Evolutionary conservation across 2,888 invertebrate species (phyloP).

Genomic region (Idaea biselata): DNA sequence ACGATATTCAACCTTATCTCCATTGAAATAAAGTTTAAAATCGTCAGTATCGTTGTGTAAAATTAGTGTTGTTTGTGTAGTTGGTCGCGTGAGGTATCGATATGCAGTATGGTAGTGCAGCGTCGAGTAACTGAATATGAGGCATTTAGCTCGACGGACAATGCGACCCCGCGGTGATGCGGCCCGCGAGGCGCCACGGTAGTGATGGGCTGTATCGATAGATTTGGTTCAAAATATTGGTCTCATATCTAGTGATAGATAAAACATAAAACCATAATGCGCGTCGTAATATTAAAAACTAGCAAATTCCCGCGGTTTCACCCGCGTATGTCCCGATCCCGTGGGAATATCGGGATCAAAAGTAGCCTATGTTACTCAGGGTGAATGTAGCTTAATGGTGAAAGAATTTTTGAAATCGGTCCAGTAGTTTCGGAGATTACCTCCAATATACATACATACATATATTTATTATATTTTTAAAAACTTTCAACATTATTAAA

Average conservation of each 20-base stretch:
- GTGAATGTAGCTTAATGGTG: too few relatives aligned
- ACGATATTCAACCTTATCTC: slow-evolving; percentile 31
- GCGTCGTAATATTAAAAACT: too few relatives aligned
- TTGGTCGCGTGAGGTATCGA: slow-evolving; percentile 52
- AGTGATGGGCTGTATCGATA: slow-evolving; percentile 44
- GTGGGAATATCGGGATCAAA: too few relatives aligned
- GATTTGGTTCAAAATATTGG: slow-evolving; percentile 13
- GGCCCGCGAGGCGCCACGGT: slow-evolving; percentile 66
- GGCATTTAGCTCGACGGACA: slow-evolving; percentile 73
- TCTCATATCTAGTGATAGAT: slow-evolving; percentile 5
- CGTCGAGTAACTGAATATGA: slow-evolving; percentile 77
- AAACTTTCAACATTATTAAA: too few relatives aligned
- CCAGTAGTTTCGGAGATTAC: too few relatives aligned
- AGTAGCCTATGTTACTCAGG: too few relatives aligned
- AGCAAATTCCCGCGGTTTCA: too few relatives aligned
- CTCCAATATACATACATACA: too few relatives aligned
- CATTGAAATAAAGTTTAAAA: slow-evolving; percentile 21
- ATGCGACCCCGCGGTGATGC: slow-evolving; percentile 67
- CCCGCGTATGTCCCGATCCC: too few relatives aligned
- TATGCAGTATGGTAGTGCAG: slow-evolving; percentile 65
- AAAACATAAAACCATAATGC: too few relatives aligned
- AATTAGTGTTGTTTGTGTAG: slow-evolving; percentile 43
- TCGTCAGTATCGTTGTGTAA: slow-evolving; percentile 14
- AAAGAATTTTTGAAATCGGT: too few relatives aligned
- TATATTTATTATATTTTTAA: too few relatives aligned